phyloP scores from a whole-genome alignment of 2,113 vertebrate species.

The Psittacula cyanocephala region DNA sequence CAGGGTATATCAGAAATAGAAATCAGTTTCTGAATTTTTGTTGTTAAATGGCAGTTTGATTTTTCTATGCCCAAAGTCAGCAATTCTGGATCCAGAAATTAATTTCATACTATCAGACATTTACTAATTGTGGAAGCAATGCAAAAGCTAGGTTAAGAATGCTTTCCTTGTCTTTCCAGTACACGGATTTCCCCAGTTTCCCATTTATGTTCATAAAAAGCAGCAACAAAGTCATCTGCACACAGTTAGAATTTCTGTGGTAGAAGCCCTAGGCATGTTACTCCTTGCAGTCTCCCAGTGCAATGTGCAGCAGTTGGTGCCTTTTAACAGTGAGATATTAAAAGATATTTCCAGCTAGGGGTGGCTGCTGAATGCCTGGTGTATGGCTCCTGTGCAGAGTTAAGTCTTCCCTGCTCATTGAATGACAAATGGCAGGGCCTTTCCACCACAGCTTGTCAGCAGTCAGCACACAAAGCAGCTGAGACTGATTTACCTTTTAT shows the following conservation, averaged over 20 bases:
- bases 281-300: neutral
- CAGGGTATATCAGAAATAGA: neutral
- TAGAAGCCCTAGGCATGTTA: neutral
- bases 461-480: neutral
- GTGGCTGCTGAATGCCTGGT: neutral
- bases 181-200: neutral
- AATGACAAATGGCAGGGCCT: neutral
- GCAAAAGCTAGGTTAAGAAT: neutral
- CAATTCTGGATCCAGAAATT: neutral
- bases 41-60: neutral
- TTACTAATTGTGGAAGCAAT: neutral
- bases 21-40: neutral
- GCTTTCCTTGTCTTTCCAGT: neutral
- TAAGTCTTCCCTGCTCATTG: neutral
- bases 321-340: neutral
- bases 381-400: neutral
- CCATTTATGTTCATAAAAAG: neutral
- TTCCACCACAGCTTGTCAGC: neutral
- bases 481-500: constrained; percentile 29
- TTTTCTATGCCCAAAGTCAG: neutral
- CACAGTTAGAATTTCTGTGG: neutral
- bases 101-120: neutral
- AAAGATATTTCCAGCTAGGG: neutral
- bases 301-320: neutral
- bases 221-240: neutral